Percentiles rank a stretch among this genome's conserved stretches.
These are phyloP conservation scores for Origma solitaria DNA, from an alignment of 2,113 vertebrate species.

Conservation along the genomic window DNA sequence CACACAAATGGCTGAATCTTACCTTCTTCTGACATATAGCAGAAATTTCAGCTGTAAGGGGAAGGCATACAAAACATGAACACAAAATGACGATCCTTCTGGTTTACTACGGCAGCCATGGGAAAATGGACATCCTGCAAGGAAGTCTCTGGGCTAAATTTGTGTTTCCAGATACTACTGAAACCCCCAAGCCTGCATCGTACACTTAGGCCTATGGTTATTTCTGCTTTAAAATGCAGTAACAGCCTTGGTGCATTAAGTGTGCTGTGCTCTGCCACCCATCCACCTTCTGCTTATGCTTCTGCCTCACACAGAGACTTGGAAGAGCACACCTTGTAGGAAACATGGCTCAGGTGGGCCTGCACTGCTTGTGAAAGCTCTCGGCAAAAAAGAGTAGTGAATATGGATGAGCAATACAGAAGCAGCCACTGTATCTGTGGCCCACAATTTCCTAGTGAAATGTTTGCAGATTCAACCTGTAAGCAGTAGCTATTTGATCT, in stretches of 20 bases:
- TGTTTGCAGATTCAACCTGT: not conserved
- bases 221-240: not conserved
- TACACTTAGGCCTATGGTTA: not conserved
- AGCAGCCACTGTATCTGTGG: not conserved
- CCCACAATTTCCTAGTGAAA: not conserved
- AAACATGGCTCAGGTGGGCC: not conserved
- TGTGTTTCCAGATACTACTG: not conserved
- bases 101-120: not conserved
- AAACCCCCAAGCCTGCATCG: not conserved
- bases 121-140: not conserved
- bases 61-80: conserved; percentile 77
- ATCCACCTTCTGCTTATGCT: not conserved
- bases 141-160: not conserved
- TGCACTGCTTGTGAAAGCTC: not conserved
- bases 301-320: not conserved
- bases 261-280: not conserved
- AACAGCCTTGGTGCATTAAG: not conserved
- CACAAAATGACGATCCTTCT: conserved; percentile 23
- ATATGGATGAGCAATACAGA: not conserved
- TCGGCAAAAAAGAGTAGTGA: not conserved
- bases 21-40: conserved; percentile 99
- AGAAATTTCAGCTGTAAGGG: conserved; percentile 97
- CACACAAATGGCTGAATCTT: conserved; percentile 70
- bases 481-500: not conserved
- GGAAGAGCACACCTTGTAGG: not conserved